phyloP scores from a whole-genome alignment of 2,797 vertebrate species.

The Alauda arvensis region DNA sequence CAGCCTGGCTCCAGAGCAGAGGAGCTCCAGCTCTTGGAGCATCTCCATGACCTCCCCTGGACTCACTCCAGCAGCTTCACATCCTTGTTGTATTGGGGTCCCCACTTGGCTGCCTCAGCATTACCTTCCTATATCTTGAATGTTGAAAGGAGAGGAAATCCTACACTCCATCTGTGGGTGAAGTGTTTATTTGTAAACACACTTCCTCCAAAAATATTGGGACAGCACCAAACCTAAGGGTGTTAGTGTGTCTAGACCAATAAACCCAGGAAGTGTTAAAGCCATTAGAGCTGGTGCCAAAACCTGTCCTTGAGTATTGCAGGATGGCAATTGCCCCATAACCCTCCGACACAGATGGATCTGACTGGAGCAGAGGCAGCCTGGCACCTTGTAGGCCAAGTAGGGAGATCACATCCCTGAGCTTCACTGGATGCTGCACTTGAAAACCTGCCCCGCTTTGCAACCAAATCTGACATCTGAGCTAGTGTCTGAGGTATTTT shows the following conservation, averaged over 20 bases:
- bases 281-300: neutral
- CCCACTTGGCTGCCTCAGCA: neutral
- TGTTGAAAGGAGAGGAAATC: neutral
- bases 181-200: neutral
- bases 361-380: neutral
- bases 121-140: neutral
- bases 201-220: neutral
- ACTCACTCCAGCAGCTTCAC: neutral
- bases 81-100: neutral
- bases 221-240: neutral
- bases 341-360: neutral
- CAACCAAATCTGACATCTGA: rapidly evolving
- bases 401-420: neutral
- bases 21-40: neutral
- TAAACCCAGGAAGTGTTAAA: neutral
- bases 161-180: neutral
- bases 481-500: neutral
- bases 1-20: neutral
- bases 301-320: neutral
- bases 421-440: neutral
- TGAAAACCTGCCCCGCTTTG: neutral
- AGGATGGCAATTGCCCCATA: neutral
- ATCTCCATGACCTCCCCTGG: neutral
- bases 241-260: neutral
- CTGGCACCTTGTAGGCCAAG: neutral